Base-by-base conservation (phyloP, 2,113 vertebrate species). In the Choloepus hoffmanni region DNA sequence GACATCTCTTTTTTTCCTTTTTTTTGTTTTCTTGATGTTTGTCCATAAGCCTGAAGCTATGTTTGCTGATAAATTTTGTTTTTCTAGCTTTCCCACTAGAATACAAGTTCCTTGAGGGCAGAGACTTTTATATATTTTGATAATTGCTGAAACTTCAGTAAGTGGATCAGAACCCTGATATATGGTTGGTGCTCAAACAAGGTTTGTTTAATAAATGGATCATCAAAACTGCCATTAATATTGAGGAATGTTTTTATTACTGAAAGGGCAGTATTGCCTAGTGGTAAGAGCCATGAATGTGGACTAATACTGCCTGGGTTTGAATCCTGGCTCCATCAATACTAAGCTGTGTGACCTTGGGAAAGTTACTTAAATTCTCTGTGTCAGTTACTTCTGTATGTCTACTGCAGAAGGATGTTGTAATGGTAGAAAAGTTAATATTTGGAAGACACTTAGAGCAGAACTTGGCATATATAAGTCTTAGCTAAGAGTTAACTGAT, bases 11-110 rank as follows among this genome's bases (percentile, higher is more conserved):
- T 92, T 33, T 14, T 19, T 82, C 76, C 45, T 48, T 83, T 92
- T 30, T 14, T 19, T 82, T 85, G 48, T 48, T 83, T 94, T 18
- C 24, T 85, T 92, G 55, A 26, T 92, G 92, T 83, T 62, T 48
- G 19, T 78, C 43, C 12, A 65, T 36, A 83, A 2, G 4, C 93
- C 14, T 90, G 30, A 70, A 72, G 3, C 30, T 19, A 14, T n/a
- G 19, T 60, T 36, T 77, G 5, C 65, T 73, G 13, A 40, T 19
- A 14, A n/a, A 23, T 60, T 36, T 77, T 36, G 36, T 4, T 73
- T 43, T 82, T 30, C 30, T 67, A 21, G 67, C 36, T 81, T 93
- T 1, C 50, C 3, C 16, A 62, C 24, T 67, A 85, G 40, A 70
- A 40, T 81, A 40, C 4, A 62, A 15, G 8, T 36, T 87, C 23